Conservation (phyloP, 2,888 invertebrate genomes). For the Rutpela maculata region DNA sequence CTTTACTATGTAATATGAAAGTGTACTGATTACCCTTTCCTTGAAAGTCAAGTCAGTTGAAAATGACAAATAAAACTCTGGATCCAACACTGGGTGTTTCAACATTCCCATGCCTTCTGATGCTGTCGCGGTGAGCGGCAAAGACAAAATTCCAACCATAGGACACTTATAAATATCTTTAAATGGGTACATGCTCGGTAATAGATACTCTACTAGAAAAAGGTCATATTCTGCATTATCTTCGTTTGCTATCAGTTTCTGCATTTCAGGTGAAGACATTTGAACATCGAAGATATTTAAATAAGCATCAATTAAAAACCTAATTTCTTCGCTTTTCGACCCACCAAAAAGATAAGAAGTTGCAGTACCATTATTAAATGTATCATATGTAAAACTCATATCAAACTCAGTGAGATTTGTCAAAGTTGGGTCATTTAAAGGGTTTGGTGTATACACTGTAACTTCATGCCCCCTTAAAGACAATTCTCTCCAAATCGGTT, state of each 20-base stretch:
- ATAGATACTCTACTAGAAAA: constrained; percentile 65
- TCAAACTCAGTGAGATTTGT: constrained; percentile 72
- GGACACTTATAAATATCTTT: constrained; percentile 68
- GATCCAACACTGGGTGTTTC: constrained; percentile 67
- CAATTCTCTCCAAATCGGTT: constrained; percentile 73
- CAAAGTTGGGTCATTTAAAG: constrained; percentile 69
- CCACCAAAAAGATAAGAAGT: background rate
- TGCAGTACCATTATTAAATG: background rate
- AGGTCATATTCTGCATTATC: constrained; percentile 65
- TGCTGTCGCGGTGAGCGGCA: constrained; percentile 59
- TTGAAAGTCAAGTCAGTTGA: constrained; percentile 61
- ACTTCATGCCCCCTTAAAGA: constrained; percentile 74
- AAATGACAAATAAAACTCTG: constrained; percentile 63
- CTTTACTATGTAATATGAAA: constrained; percentile 44
- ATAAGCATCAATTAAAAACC: constrained; percentile 45
- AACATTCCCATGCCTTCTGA: constrained; percentile 66
- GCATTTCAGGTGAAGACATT: constrained; percentile 60
- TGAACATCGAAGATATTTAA: constrained; percentile 49
- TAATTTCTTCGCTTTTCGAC: constrained; percentile 50
- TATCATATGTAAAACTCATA: constrained; percentile 65
- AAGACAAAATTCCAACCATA: constrained; percentile 66
- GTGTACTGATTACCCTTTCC: constrained; percentile 60
- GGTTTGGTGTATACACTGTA: constrained; percentile 73
- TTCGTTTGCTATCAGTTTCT: constrained; percentile 62
- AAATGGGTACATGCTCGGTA: constrained; percentile 64